Evolutionary conservation across 2,888 invertebrate species (phyloP).

Genomic region (Prenolepis imparis): DNA sequence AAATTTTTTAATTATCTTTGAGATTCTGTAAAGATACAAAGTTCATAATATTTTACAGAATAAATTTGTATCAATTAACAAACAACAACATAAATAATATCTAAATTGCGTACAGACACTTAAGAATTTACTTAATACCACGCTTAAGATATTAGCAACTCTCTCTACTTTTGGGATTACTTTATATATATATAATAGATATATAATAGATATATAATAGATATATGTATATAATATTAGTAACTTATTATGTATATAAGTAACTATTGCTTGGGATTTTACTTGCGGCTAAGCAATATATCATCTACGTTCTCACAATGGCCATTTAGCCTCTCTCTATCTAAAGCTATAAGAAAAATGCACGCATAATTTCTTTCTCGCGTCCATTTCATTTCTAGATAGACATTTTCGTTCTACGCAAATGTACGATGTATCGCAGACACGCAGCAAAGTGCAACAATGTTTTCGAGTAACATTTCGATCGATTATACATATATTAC

Average conservation of each 20-base stretch:
- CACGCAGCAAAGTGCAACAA: not conserved
- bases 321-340: slow-evolving; percentile 8
- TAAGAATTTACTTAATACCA: slow-evolving; percentile 26
- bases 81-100: not conserved
- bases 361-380: slow-evolving; percentile 39
- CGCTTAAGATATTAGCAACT: slow-evolving; percentile 32
- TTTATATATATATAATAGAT: not conserved
- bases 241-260: slow-evolving; percentile 20
- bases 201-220: too few relatives aligned
- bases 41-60: not conserved
- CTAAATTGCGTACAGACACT: slow-evolving; percentile 4
- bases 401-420: not conserved
- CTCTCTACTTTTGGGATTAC: slow-evolving; percentile 26
- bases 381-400: slow-evolving; percentile 7
- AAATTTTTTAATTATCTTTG: not conserved
- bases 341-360: slow-evolving; percentile 21
- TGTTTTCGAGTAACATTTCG: not conserved
- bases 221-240: slow-evolving; percentile 18
- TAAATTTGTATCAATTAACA: slow-evolving; percentile 3
- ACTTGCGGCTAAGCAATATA: slow-evolving; percentile 6
- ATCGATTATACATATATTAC: not conserved
- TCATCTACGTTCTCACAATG: slow-evolving; percentile 16
- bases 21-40: not conserved
- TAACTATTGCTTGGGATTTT: slow-evolving; percentile 21
- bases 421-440: not conserved